Evolutionary conservation across 2,113 vertebrate genomes (phyloP), one percentile per base, ranked within the genome.

Genomic region (Pyrgilauda ruficollis): DNA sequence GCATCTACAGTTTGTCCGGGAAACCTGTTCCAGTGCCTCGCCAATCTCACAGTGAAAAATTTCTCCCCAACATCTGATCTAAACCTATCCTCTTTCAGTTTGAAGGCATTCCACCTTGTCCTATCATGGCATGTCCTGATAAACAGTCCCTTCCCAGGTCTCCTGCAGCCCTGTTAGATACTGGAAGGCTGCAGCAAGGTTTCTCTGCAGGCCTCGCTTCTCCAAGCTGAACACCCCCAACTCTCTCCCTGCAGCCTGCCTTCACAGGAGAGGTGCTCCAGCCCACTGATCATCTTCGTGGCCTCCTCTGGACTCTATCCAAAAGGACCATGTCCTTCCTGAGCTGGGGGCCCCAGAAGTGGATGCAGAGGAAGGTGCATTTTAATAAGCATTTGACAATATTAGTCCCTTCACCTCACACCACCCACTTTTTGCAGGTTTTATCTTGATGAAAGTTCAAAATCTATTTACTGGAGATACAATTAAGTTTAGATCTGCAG

Each of bases 231-330:
- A 58, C 43, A 80, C 16, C 3, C 14, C 47, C 62, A 61, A 21
- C n/a, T 22, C 28, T 47, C 20, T 46, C 24, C 39, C 30, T 5
- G 1, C 53, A 39, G 52, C 37, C 28, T 59, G 19, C 23, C 53
- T n/a, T 46, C 53, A 53, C 14, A 68, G 62, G 62, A 83, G 62
- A 61, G 39, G 8, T 26, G n/a, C 16, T 61, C 47, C 62, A 62
- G 78, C 20, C 16, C 17, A 31, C 55, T 76, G n/a, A 62, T 49
- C 15, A 27, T 13, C 26, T 43, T 56, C 0, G 0, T 31, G 30
- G 31, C 47, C 10, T 43, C 12, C 43, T 70, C 27, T 56, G 79
- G 35, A 84, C 43, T 63, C 47, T 6, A 13, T 49, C 35, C 56
- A 63, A 63, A 21, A 84, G 31, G 22, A 83, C 12, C 17, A 15